Evolutionary conservation across 2,113 vertebrate genomes (phyloP).

Genomic region (Tetraodon nigroviridis): DNA sequence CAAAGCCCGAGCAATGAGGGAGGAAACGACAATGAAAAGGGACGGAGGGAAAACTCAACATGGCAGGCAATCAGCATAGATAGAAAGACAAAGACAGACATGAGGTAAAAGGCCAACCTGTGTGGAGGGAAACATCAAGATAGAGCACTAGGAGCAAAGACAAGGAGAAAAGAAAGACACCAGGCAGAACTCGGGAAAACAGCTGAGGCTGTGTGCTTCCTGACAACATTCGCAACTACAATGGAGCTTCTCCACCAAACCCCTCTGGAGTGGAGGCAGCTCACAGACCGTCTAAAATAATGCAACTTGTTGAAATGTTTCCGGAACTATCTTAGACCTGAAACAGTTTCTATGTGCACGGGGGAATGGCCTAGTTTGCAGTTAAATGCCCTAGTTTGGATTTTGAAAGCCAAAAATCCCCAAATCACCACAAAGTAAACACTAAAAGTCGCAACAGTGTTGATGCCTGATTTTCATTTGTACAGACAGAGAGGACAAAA

Average conservation of each 20-base stretch:
- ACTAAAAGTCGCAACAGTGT: slow-evolving; percentile 5
- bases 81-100: slow-evolving; percentile 7
- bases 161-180: slow-evolving; percentile 13
- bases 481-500: too few species aligned
- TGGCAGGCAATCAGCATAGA: slow-evolving; percentile 26
- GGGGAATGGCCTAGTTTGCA: slow-evolving; percentile 40
- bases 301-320: slow-evolving; percentile 42
- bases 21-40: slow-evolving; percentile 21
- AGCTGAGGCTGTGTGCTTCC: slow-evolving; percentile 24
- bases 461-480: too few species aligned
- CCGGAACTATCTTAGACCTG: slow-evolving; percentile 33
- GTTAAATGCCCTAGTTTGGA: slow-evolving; percentile 40
- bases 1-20: slow-evolving; percentile 39
- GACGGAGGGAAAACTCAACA: slow-evolving; percentile 34
- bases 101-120: slow-evolving; percentile 26
- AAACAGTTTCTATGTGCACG: slow-evolving; percentile 7
- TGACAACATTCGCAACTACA: slow-evolving; percentile 25
- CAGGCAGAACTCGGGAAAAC: background rate
- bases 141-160: background rate
- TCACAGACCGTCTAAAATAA: slow-evolving; percentile 21
- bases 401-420: slow-evolving; percentile 21
- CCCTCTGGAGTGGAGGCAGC: slow-evolving; percentile 14
- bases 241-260: slow-evolving; percentile 21
- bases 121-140: slow-evolving; percentile 11
- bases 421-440: slow-evolving; percentile 18